Evolutionary conservation across 2,888 invertebrate species (phyloP).

Genomic region (Nephrotoma guestfalica): DNA sequence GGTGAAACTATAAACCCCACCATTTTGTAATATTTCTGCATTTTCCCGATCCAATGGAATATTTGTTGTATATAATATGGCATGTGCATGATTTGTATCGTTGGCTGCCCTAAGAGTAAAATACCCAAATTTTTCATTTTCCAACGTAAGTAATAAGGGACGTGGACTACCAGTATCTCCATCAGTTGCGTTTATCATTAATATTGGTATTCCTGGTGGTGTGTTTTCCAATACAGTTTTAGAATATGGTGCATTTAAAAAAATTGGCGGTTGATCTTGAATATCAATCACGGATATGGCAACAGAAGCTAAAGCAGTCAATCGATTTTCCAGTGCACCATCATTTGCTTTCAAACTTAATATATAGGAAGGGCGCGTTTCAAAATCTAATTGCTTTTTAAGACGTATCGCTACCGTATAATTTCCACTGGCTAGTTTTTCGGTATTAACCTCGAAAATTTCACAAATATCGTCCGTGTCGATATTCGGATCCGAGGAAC

Average conservation of each 20-base stretch:
- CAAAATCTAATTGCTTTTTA: conserved; percentile 57
- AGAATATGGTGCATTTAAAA: conserved; percentile 66
- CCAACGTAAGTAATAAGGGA: conserved; percentile 47
- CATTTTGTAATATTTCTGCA: conserved; percentile 55
- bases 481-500: conserved; percentile 40
- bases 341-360: conserved; percentile 54
- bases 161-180: conserved; percentile 66
- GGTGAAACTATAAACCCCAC: conserved; percentile 59
- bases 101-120: conserved; percentile 45
- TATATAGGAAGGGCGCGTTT: conserved; percentile 56
- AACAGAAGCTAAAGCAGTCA: conserved; percentile 55
- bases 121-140: conserved; percentile 52
- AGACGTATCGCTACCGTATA: conserved; percentile 54
- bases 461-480: conserved; percentile 53
- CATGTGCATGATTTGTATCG: conserved; percentile 31
- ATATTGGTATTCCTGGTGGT: conserved; percentile 42
- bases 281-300: conserved; percentile 62
- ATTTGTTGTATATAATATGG: conserved; percentile 45
- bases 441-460: conserved; percentile 49
- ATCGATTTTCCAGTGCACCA: conserved; percentile 41
- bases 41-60: conserved; percentile 60
- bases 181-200: conserved; percentile 61
- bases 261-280: conserved; percentile 71
- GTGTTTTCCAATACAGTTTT: conserved; percentile 63
- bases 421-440: conserved; percentile 46